These are phyloP conservation scores for Heliconius aoede DNA, from an alignment of 2,888 invertebrate species.

Conservation along the genomic window DNA sequence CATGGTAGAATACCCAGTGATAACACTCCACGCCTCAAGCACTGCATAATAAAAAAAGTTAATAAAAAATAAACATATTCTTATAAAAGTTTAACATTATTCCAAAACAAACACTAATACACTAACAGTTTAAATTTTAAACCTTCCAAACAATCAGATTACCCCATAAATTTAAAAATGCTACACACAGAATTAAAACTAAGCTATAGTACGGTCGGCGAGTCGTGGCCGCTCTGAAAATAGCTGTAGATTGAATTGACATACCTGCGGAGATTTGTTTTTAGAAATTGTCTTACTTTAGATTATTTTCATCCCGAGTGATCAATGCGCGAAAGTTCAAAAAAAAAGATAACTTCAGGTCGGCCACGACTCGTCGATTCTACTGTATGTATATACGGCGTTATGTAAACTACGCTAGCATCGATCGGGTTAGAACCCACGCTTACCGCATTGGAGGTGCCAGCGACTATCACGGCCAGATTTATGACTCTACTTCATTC, in stretches of 20 bases:
- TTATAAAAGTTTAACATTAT: neutral
- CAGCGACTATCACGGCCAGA: constrained; percentile 31
- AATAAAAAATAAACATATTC: constrained; percentile 1
- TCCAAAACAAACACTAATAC: neutral
- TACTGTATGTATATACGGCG: too few relatives aligned
- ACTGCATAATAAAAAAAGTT: neutral
- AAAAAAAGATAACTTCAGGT: too few relatives aligned
- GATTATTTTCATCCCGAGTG: too few relatives aligned
- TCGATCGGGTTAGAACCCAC: constrained; percentile 35
- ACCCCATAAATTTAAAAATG: neutral
- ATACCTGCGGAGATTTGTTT: neutral
- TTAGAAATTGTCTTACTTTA: too few relatives aligned
- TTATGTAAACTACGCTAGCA: constrained; percentile 30
- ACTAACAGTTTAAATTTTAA: neutral
- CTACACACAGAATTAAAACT: constrained; percentile 33
- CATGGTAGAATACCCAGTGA: too few relatives aligned
- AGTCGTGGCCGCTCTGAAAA: neutral
- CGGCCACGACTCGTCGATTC: neutral
- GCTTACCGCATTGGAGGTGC: constrained; percentile 31
- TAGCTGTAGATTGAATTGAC: neutral
- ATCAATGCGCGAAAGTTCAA: too few relatives aligned
- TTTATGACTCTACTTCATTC: constrained; percentile 33
- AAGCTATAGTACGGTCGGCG: neutral
- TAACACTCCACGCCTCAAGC: too few relatives aligned
- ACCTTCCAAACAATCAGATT: neutral